Evolutionary conservation across 2,113 vertebrate genomes (phyloP).

Genomic region (Cichladusa arquata): DNA sequence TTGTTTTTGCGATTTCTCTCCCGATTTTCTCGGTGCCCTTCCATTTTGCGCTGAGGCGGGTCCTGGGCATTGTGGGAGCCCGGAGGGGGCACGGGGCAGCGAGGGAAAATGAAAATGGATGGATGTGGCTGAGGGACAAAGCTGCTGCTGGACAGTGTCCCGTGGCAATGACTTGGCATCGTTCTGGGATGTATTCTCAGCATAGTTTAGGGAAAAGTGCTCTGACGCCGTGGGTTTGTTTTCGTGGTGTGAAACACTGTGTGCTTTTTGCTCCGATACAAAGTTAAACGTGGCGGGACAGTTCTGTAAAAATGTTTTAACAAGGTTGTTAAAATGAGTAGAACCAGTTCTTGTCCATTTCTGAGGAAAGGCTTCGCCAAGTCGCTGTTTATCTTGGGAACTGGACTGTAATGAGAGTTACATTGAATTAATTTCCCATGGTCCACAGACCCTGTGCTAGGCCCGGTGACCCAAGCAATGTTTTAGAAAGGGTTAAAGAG

Average conservation of each 20-base stretch:
- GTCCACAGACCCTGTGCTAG: background rate
- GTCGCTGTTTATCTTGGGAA: accelerated
- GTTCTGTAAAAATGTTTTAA: background rate
- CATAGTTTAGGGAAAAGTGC: accelerated
- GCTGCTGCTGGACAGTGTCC: background rate
- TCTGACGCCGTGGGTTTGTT: background rate
- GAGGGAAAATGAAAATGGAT: no score
- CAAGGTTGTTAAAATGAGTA: background rate
- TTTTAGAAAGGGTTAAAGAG: background rate
- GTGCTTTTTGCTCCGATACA: background rate
- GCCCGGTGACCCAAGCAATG: background rate
- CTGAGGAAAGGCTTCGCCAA: accelerated
- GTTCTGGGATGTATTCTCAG: accelerated
- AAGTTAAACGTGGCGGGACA: background rate
- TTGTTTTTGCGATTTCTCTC: accelerated
- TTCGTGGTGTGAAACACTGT: background rate
- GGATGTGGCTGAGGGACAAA: no score
- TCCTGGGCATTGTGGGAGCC: background rate
- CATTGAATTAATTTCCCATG: background rate
- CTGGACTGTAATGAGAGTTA: background rate
- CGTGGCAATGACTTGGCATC: background rate
- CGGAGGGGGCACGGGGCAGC: background rate
- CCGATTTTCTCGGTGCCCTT: accelerated
- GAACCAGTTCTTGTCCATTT: background rate
- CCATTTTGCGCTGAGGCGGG: background rate